Base-by-base conservation (phyloP, 1,140 invertebrate species). In the Paraescarpia echinospica region DNA sequence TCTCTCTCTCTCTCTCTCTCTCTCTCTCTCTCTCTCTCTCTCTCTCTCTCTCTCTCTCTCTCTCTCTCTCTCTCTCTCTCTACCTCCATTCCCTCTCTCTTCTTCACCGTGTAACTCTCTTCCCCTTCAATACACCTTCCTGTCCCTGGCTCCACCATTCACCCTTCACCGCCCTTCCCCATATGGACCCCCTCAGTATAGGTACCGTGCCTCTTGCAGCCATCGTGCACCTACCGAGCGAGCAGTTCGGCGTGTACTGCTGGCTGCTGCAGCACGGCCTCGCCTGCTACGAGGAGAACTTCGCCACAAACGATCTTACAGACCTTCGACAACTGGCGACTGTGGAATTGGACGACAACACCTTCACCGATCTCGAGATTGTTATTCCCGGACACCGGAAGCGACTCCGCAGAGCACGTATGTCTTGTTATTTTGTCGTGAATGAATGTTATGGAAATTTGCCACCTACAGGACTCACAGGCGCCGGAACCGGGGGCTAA, bases 321-420 rank as follows among this genome's bases (percentile, higher is more conserved):
- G 34, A 77, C 92, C 27, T 90, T 91, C 51, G 94, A 95, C 59
- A 77, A 77, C 93, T 95, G 0, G 93, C 93, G 5, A 92, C 95
- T 12, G 94, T 94, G 33, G 92, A 95, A 1, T 94, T 95, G 9
- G 94, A 95, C 91, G 95, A 95, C 35, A 93, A 94, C 1, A 35
- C 95, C 14, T 96, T 95, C 91, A 95, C 95, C 92, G 95, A 95
- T 89, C 92, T 96, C 14, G 95, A 96, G 93, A 95, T 96, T 14
- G 94, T 94, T 31, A 92, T 96, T 14, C 95, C 95, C 14, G 95
- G 95, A 34, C 95, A 96, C 93, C 94, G 94, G 93, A 93, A 94
- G 90, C 90, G 95, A 77, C 93, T 96, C 5, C 94, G 95, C 92
- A 92, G 94, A 90, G 95, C 95, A 94, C 95, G 95, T 96, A 93